Percentiles rank a stretch among this genome's conserved stretches.
Evolutionary conservation across 1,140 invertebrate genomes (phyloP).

Genomic region (Helicorthomorpha holstii): DNA sequence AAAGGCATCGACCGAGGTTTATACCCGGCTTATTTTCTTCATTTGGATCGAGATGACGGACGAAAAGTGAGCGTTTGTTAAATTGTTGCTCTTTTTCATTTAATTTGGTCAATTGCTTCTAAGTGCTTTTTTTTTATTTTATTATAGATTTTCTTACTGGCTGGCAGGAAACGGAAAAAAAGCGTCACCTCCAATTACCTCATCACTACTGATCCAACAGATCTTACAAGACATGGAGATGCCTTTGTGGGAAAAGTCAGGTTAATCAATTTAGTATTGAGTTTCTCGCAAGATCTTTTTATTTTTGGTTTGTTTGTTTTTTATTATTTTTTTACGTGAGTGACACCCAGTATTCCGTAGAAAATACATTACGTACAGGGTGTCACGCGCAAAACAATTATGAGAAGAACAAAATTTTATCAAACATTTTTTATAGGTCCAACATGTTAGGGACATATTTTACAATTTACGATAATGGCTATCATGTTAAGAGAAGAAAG

Average conservation of each 20-base stretch:
- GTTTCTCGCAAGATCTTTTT: no score
- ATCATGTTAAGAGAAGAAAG: constrained; percentile 44
- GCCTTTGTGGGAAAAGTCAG: constrained; percentile 86
- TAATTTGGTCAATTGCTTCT: no score
- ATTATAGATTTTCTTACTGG: constrained; percentile 68
- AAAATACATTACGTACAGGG: no score
- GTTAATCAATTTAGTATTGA: no score
- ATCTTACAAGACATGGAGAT: constrained; percentile 81
- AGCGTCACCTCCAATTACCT: constrained; percentile 96
- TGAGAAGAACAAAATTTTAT: no score
- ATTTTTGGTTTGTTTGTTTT: no score
- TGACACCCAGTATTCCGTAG: no score
- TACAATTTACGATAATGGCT: constrained; percentile 86
- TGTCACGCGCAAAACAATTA: no score
- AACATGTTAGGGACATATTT: constrained; percentile 96
- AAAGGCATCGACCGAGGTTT: constrained; percentile 94
- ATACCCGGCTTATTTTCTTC: constrained; percentile 96
- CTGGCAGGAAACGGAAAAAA: constrained; percentile 93
- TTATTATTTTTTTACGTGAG: no score
- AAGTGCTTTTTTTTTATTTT: no score
- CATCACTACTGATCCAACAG: constrained; percentile 95
- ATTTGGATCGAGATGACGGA: constrained; percentile 87
- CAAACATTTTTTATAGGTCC: no score
- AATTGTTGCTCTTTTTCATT: no score
- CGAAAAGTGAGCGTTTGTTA: constrained; percentile 81